Evolutionary conservation across 2,888 invertebrate genomes (phyloP).

Genomic region (Brachypterus glaber): DNA sequence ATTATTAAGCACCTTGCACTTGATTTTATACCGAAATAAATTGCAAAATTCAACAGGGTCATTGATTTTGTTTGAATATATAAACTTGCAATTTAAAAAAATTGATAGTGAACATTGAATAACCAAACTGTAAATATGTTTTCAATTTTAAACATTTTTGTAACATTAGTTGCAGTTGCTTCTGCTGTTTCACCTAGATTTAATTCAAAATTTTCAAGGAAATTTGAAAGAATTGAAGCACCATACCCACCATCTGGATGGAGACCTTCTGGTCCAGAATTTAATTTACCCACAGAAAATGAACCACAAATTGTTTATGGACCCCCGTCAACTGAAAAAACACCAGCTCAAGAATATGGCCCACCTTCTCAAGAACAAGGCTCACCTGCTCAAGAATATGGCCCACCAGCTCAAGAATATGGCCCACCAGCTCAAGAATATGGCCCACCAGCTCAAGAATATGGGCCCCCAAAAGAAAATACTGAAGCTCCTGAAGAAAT

Average conservation of each 20-base stretch:
- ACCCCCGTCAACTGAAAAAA: slow-evolving; percentile 5
- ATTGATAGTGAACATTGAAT: too few species aligned
- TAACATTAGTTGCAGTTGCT: slow-evolving; percentile 3
- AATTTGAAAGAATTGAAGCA: slow-evolving; percentile 15
- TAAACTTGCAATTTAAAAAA: too few species aligned
- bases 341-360: slow-evolving; percentile 9
- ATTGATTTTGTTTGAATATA: too few species aligned
- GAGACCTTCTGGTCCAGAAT: slow-evolving; percentile 36
- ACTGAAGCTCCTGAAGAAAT: slow-evolving; percentile 24
- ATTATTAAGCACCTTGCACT: too few species aligned
- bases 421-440: slow-evolving; percentile 31
- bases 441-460: slow-evolving; percentile 26
- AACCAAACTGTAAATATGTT: too few species aligned
- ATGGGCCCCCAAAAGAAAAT: slow-evolving; percentile 32
- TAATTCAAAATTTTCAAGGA: slow-evolving; percentile 9
- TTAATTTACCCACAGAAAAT: slow-evolving; percentile 30
- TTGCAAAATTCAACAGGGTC: too few species aligned
- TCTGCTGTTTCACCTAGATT: slow-evolving; percentile 8
- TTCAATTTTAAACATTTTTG: too few species aligned
- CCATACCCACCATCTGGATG: slow-evolving; percentile 36
- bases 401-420: slow-evolving; percentile 22
- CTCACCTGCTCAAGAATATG: slow-evolving; percentile 7
- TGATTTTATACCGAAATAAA: too few species aligned
- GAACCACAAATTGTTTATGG: slow-evolving; percentile 9
- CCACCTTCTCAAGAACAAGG: slow-evolving; percentile 9